Percentiles rank a stretch among this genome's conserved stretches.
These are phyloP conservation scores for Telenomus remus DNA, from an alignment of 1,140 invertebrate genomes.

Conservation along the genomic window DNA sequence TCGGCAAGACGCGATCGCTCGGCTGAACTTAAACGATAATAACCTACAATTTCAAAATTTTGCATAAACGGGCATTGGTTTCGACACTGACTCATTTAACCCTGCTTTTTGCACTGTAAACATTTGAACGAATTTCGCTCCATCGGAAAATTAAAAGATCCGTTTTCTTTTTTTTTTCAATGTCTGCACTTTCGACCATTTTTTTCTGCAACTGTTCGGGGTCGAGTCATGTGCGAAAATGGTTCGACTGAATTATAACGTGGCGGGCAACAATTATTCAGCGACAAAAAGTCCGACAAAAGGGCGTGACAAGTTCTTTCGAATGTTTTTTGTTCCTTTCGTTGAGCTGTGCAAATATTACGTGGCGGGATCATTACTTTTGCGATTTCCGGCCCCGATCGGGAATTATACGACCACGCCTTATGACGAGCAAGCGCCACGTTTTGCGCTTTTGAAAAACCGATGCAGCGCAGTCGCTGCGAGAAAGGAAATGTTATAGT, in stretches of 20 bases:
- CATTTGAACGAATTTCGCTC: too few relatives aligned
- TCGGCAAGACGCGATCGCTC: conserved; percentile 60
- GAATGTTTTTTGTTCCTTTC: conserved; percentile 18
- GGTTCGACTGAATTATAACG: not conserved
- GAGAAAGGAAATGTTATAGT: conserved; percentile 41
- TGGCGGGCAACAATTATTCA: conserved; percentile 44
- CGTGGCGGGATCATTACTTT: conserved; percentile 49
- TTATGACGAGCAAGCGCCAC: conserved; percentile 33
- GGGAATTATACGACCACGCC: conserved; percentile 42
- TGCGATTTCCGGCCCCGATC: conserved; percentile 53
- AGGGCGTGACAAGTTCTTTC: not conserved
- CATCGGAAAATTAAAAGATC: too few relatives aligned
- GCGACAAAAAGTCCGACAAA: conserved; percentile 44
- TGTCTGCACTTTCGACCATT: too few relatives aligned
- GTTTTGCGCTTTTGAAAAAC: conserved; percentile 24
- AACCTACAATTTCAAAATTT: conserved; percentile 54
- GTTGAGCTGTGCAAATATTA: conserved; percentile 45
- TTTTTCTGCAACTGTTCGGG: not conserved
- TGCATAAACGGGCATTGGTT: conserved; percentile 47
- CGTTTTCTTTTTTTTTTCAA: too few relatives aligned
- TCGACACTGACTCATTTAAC: conserved; percentile 25
- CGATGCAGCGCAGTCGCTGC: conserved; percentile 7
- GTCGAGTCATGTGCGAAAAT: conserved; percentile 41
- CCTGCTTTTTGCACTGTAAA: conserved; percentile 11
- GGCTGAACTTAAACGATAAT: conserved; percentile 56